Base-by-base conservation (phyloP, 2,888 invertebrate species). In the Polydrusus cervinus region DNA sequence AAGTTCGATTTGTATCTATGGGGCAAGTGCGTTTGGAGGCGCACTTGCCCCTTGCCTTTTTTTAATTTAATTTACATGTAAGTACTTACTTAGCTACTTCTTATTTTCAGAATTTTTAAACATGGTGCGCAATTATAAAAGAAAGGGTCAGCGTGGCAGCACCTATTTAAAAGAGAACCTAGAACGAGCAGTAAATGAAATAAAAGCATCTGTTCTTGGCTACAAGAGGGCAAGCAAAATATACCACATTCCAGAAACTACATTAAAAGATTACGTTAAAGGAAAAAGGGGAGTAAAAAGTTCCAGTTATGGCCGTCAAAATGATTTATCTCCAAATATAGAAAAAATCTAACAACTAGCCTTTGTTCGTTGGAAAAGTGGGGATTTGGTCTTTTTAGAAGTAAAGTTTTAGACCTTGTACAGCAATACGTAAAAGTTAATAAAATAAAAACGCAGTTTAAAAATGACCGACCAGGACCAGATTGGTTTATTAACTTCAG, bases 401-500 rank as follows among this genome's bases (percentile, higher is more conserved):
- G n/a, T n/a, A n/a, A n/a, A n/a, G n/a, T n/a, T n/a, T n/a, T n/a
- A n/a, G n/a, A n/a, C n/a, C n/a, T n/a, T n/a, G n/a, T n/a, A n/a
- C n/a, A n/a, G n/a, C n/a, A n/a, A n/a, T 61, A 60, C 49, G 69
- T 69, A 14, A 57, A 61, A 61, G 20, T 43, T 25, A 69, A 61
- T 69, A 61, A 61, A 16, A 38, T 61, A 38, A 61, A 34, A 34
- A 69, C 60, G 7, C 25, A 38, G 18, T 49, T 69, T 57, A 51
- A 55, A 57, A 69, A 57, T 38, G 53, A 38, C 43, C 34, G 20
- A n/a, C 69, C 71, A 62, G 62, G 62, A 45, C 30, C 47, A 62
- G 62, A 71, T 40, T 71, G 71, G 62, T 60, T 71, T 20, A 47
- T 60, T 30, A 49, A 38, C 25, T 71, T 71, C 38, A 65, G 20